These are phyloP conservation scores for Xiphias gladius DNA, from an alignment of 2,113 vertebrate genomes.

Conservation along the genomic window DNA sequence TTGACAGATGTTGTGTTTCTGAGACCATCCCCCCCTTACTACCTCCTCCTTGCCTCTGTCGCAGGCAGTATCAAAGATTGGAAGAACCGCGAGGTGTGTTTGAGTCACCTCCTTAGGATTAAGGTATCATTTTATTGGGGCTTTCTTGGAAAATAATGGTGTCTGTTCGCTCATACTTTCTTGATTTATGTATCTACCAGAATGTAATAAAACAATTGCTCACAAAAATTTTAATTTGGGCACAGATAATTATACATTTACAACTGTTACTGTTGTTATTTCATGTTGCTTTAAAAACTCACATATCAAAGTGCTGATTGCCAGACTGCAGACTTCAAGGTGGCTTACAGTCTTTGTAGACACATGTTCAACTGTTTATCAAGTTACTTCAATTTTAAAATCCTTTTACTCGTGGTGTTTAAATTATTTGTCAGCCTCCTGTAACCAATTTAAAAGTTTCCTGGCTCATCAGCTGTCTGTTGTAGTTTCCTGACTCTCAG, in stretches of 20 bases:
- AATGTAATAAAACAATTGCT: background rate
- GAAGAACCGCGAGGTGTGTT: no score
- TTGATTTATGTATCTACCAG: background rate
- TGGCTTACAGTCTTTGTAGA: background rate
- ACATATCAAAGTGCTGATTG: background rate
- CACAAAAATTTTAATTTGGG: background rate
- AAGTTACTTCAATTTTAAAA: background rate
- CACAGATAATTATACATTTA: background rate
- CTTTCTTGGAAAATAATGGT: background rate
- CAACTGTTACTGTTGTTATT: background rate
- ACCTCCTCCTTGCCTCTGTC: background rate
- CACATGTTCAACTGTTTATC: background rate
- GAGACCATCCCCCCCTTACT: no score
- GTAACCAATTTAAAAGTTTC: slow-evolving; percentile 29
- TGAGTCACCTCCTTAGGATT: background rate
- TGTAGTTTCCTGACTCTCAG: background rate
- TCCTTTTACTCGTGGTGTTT: background rate
- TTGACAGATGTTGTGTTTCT: no score
- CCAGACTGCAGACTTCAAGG: background rate
- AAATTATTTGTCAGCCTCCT: slow-evolving; percentile 41
- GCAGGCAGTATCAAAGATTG: background rate
- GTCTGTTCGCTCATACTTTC: background rate
- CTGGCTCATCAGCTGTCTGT: slow-evolving; percentile 3
- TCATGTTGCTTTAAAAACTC: background rate
- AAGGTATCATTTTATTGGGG: background rate